Conservation (phyloP, 2,797 vertebrate species). For the Sylvilagus floridanus region DNA sequence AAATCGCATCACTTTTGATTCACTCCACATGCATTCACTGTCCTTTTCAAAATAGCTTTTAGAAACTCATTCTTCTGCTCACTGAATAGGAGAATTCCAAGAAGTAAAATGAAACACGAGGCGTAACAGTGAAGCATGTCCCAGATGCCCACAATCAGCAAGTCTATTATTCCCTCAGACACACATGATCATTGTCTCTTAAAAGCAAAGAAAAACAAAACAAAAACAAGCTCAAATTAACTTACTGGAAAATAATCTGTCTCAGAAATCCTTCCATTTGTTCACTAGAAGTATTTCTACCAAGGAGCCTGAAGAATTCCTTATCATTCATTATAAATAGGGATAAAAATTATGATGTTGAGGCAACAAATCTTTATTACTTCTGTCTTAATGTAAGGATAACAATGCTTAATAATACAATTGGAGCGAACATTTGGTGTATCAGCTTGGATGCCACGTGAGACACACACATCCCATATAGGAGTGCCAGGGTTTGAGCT, state of each 20-base stretch:
- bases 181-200: neutral
- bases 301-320: neutral
- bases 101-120: conserved; percentile 36
- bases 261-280: neutral
- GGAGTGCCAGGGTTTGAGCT: no score
- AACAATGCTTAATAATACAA: conserved; percentile 6
- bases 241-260: neutral
- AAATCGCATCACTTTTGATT: conserved; percentile 11
- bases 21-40: neutral
- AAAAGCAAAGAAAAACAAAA: conserved; percentile 48
- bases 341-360: neutral
- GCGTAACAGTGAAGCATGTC: conserved; percentile 16
- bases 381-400: neutral
- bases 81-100: conserved; percentile 56
- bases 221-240: neutral
- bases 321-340: neutral
- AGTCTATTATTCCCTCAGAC: neutral
- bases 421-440: no score
- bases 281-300: neutral
- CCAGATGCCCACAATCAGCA: neutral
- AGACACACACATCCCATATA: no score
- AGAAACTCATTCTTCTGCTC: conserved; percentile 44
- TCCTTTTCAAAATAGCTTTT: conserved; percentile 51
- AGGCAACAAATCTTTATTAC: neutral
- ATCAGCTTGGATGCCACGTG: no score